These are phyloP conservation scores for Sparus aurata DNA, from an alignment of 2,797 vertebrate species.

Conservation along the genomic window DNA sequence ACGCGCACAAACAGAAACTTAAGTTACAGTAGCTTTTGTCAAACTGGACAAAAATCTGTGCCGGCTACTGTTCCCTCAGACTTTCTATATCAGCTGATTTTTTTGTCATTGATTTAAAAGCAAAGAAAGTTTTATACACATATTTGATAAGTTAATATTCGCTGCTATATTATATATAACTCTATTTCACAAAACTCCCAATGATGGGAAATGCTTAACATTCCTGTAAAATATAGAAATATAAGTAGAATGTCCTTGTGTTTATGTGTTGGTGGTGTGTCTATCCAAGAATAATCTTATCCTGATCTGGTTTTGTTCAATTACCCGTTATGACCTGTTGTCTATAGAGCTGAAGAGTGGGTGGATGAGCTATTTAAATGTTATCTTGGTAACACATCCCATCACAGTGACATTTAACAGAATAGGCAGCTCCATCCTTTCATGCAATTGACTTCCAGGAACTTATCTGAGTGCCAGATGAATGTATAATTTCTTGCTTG, in stretches of 20 bases:
- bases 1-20: background rate
- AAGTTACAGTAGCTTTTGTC: background rate
- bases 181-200: background rate
- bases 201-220: background rate
- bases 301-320: slow-evolving; percentile 23
- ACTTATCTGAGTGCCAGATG: slow-evolving; percentile 14
- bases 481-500: slow-evolving; percentile 38
- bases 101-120: background rate
- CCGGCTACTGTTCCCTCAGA: background rate
- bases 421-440: slow-evolving; percentile 9
- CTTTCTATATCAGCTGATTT: background rate
- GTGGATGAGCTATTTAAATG: slow-evolving; percentile 29
- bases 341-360: slow-evolving; percentile 12
- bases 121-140: background rate
- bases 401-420: slow-evolving; percentile 27
- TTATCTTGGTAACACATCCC: slow-evolving; percentile 8
- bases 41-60: slow-evolving; percentile 10
- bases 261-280: background rate
- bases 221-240: background rate
- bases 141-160: background rate
- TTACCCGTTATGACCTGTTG: slow-evolving; percentile 33
- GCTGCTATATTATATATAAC: background rate
- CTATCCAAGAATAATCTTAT: slow-evolving; percentile 7
- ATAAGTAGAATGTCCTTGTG: background rate
- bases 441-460: slow-evolving; percentile 21